Evolutionary conservation across 35 echinoderm and acorn worm genomes (phyloP).

Genomic region (Nesometra sesokonis): DNA sequence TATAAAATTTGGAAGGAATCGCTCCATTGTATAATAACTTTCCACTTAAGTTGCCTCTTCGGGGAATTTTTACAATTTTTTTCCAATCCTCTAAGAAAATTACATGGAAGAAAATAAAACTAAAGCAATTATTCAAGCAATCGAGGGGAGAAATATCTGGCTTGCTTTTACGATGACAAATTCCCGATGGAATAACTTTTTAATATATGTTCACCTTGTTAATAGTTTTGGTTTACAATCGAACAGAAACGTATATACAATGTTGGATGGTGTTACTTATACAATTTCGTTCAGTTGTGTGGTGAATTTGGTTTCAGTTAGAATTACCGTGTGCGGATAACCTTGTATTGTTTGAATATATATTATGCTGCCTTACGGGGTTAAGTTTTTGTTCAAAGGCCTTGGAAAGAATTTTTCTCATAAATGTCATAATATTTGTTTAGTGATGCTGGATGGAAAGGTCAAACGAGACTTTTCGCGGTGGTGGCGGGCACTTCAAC

Average conservation of each 20-base stretch:
- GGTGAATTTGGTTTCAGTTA: too few species aligned
- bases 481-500: too few species aligned
- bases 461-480: too few species aligned
- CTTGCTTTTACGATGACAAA: background rate
- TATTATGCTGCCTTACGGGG: background rate
- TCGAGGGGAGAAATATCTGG: background rate
- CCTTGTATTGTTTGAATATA: background rate
- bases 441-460: too few species aligned
- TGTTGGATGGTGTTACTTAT: too few species aligned
- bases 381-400: background rate
- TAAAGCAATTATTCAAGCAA: background rate
- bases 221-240: background rate
- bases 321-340: background rate
- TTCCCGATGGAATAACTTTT: background rate
- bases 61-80: background rate
- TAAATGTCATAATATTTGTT: background rate
- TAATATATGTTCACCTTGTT: background rate
- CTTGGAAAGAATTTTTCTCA: background rate
- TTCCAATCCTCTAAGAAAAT: background rate
- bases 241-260: background rate
- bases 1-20: background rate
- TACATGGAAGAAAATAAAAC: background rate
- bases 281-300: too few species aligned
- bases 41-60: background rate
- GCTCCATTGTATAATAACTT: background rate